phyloP scores from a whole-genome alignment of 1,140 invertebrate genomes.

The Lasioglossum baleicum region DNA sequence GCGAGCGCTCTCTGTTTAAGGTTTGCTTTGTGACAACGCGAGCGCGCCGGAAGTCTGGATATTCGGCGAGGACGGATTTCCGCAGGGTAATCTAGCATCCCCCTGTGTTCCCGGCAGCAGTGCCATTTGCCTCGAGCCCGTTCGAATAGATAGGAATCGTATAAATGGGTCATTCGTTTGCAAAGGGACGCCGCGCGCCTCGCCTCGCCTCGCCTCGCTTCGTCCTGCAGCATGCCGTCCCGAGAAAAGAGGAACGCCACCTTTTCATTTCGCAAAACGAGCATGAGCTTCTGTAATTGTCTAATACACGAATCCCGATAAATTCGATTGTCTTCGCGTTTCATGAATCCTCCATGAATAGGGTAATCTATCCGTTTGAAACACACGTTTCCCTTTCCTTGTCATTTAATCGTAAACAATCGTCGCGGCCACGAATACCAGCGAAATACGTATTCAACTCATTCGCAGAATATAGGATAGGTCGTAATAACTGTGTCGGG shows the following conservation, averaged over 20 bases:
- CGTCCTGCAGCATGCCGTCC: background rate
- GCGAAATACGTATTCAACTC: too few species aligned
- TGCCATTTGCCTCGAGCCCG: constrained; percentile 32
- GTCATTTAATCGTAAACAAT: too few species aligned
- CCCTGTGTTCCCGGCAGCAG: background rate
- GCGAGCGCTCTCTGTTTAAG: constrained; percentile 49
- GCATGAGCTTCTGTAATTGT: background rate
- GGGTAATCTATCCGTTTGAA: background rate
- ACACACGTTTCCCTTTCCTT: too few species aligned
- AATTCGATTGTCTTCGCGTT: constrained; percentile 14
- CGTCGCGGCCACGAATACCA: too few species aligned
- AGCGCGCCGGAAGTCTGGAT: constrained; percentile 44
- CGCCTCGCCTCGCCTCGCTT: background rate
- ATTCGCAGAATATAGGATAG: too few species aligned
- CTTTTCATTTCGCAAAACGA: constrained; percentile 13
- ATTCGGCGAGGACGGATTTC: constrained; percentile 59
- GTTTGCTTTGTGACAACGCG: constrained; percentile 55
- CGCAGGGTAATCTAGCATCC: constrained; percentile 53
- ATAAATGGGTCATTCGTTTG: constrained; percentile 58
- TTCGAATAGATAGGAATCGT: constrained; percentile 54
- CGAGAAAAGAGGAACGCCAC: constrained; percentile 13
- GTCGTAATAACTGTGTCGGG: too few species aligned
- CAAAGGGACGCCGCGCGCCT: constrained; percentile 2
- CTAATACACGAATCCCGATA: background rate
- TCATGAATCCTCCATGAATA: background rate